Base-by-base conservation (phyloP, 2,888 invertebrate genomes). In the Penaeus monodon region DNA sequence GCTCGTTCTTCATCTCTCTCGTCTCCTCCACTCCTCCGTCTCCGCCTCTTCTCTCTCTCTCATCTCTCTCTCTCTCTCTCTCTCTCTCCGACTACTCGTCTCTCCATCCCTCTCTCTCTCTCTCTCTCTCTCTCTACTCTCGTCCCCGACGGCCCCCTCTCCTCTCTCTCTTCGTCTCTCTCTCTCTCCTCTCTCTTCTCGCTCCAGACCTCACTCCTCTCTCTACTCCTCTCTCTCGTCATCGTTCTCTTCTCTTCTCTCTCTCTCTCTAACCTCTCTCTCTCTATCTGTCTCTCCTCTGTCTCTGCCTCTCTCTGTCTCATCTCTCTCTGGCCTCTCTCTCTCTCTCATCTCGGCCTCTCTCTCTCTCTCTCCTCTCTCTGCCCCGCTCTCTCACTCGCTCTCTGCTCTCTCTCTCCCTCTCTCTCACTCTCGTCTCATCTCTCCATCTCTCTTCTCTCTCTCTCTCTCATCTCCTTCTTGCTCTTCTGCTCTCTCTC, bases 251-350 rank as follows among this genome's bases (percentile, higher is more conserved):
- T 27, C 29, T 29, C 22, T 29, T 80, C 80, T 64, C 80, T 44
- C 44, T 44, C 44, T 44, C 44, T 44, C 38, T 44, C 44, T 44
- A n/a, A n/a, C n/a, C 44, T 44, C 44, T 44, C 44, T 44, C 44
- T 44, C 44, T 44, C 44, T 80, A 65, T 80, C 80, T 80, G 65
- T 80, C 80, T 64, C 65, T 64, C 80, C 68, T n/a, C n/a, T n/a
- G n/a, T 44, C 44, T 27, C 24, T 8, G 63, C 29, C 20, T 22
- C 63, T 80, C 80, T n/a, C n/a, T n/a, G n/a, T n/a, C n/a, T n/a
- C n/a, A n/a, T n/a, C n/a, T n/a, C n/a, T n/a, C n/a, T n/a, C n/a
- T n/a, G n/a, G n/a, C 29, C 80, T 44, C 44, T 44, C 44, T 44
- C 44, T 44, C 38, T 44, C 44, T 44, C 44, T 44, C 44, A n/a